Base-by-base conservation (phyloP, 1,140 invertebrate species). In the Cydia splendana region DNA sequence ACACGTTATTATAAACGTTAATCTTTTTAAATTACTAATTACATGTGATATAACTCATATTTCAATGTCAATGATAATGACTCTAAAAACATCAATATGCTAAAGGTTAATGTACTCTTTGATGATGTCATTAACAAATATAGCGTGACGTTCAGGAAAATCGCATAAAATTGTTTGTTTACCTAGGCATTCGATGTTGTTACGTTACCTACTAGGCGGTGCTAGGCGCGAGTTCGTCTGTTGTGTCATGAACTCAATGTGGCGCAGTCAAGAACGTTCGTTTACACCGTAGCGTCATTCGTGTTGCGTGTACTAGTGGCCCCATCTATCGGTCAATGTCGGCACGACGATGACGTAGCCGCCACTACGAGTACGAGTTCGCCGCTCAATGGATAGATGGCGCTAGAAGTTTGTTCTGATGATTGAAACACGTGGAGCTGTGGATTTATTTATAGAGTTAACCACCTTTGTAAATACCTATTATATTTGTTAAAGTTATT, bases 281-380 rank as follows among this genome's bases (percentile, higher is more conserved):
- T 93, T 93, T 88, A 93, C 75, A 62, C 89, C 90, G 88, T 84
- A 77, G 82, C 85, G 87, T 87, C 88, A 91, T 85, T 86, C 80
- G 18, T 62, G 82, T 80, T 78, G 79, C 83, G 79, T 81, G 84
- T 84, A 87, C 84, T 81, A 85, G 80, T 91, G 85, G 80, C 84
- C 82, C 91, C 91, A 91, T 87, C 91, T 93, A 88, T 88, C 91
- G 91, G 89, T 93, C 91, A 93, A 91, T 91, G 89, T 91, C 90
- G 87, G 76, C 84, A 91, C 87, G 82, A 88, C 86, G 83, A 82
- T 77, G 79, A 67, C 75, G 28, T 65, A 65, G 79, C 75, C 65
- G 53, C 28, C 48, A 67, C 67, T 62, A 24, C 34, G 45, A 85
- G 83, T 57, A 24, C 34, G 45, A 85, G 83, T 91, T 87, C 83